Conservation (phyloP, 37 sponge, comb jelly and placozoan species). For the Eunapius fragilis region DNA sequence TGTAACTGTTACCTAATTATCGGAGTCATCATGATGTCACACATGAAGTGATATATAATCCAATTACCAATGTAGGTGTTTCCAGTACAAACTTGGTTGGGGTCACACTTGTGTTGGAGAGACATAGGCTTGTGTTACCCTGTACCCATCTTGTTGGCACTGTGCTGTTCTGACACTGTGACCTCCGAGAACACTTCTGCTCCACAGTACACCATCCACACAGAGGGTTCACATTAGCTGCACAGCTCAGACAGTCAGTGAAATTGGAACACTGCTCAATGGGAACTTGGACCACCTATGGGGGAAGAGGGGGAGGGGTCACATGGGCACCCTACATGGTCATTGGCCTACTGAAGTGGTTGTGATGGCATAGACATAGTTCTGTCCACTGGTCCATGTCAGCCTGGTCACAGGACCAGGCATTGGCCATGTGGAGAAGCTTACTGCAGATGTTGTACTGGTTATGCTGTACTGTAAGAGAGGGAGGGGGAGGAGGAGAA, state of each 20-base stretch:
- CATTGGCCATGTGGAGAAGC: slow-evolving; percentile 4
- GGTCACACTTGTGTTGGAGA: slow-evolving; percentile 6
- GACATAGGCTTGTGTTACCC: slow-evolving; percentile 7
- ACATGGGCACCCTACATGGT: too few species aligned
- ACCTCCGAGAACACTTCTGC: slow-evolving; percentile 79
- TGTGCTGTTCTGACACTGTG: slow-evolving; percentile 63
- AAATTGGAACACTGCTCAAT: slow-evolving; percentile 53
- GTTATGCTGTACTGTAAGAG: neutral
- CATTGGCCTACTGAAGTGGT: slow-evolving; percentile 4
- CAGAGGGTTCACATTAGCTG: slow-evolving; percentile 52
- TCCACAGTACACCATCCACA: slow-evolving; percentile 94
- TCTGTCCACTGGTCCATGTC: slow-evolving; percentile 37
- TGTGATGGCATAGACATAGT: slow-evolving; percentile 47
- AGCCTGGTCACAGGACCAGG: slow-evolving; percentile 31
- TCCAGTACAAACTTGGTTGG: slow-evolving; percentile 29
- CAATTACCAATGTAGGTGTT: slow-evolving; percentile 12
- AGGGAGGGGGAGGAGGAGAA: too few species aligned
- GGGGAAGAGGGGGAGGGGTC: too few species aligned
- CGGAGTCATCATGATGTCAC: too few species aligned
- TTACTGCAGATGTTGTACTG: neutral
- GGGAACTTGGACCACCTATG: slow-evolving; percentile 45
- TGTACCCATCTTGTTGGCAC: slow-evolving; percentile 44
- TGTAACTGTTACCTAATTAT: slow-evolving; percentile 13
- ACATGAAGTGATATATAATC: too few species aligned
- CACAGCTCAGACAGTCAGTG: slow-evolving; percentile 46